Conservation (phyloP, 1,140 invertebrate genomes). For the Chionoecetes opilio region DNA sequence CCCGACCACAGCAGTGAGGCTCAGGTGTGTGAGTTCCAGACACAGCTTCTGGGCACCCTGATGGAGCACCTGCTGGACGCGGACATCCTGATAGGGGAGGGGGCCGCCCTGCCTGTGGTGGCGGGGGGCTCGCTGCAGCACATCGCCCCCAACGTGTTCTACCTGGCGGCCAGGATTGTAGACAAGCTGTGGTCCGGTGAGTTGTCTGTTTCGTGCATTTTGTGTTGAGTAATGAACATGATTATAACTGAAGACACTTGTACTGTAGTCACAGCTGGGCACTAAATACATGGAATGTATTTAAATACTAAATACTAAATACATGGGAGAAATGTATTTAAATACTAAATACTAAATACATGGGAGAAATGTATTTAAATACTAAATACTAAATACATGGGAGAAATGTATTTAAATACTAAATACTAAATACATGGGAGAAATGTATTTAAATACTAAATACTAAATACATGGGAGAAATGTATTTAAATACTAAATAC, state of each 20-base stretch:
- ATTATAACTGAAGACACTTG: neutral
- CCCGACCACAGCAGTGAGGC: slow-evolving; percentile 91
- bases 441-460: no score
- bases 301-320: no score
- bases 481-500: no score
- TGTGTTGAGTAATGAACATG: neutral
- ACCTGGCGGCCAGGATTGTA: slow-evolving; percentile 95
- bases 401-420: no score
- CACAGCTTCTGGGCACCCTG: slow-evolving; percentile 94
- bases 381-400: no score
- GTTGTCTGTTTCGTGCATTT: slow-evolving; percentile 36
- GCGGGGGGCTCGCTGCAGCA: slow-evolving; percentile 90
- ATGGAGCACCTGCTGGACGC: slow-evolving; percentile 97
- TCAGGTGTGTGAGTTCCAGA: slow-evolving; percentile 95
- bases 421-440: no score
- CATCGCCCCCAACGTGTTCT: slow-evolving; percentile 95
- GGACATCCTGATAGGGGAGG: slow-evolving; percentile 93
- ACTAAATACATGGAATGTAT: no score
- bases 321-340: no score
- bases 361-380: no score
- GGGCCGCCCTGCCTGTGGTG: slow-evolving; percentile 85
- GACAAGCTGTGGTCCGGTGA: slow-evolving; percentile 98
- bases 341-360: no score
- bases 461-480: no score
- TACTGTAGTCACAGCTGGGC: no score